Evolutionary conservation across 2,888 invertebrate genomes (phyloP).

Genomic region (Ophion costatus): DNA sequence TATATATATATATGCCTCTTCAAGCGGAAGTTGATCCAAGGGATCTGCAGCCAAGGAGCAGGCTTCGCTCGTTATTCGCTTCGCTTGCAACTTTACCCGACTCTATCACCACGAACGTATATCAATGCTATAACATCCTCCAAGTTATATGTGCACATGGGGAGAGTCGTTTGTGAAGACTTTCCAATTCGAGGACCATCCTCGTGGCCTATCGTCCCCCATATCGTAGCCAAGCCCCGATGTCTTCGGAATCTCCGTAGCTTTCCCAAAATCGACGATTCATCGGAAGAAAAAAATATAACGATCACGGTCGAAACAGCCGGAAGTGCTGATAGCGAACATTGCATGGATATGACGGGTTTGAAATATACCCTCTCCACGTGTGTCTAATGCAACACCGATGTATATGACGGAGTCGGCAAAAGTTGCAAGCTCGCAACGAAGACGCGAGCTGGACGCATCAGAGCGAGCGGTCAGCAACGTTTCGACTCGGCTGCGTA

Average conservation of each 20-base stretch:
- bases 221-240: too few species aligned
- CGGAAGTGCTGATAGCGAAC: too few species aligned
- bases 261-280: too few species aligned
- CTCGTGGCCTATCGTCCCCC: background rate
- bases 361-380: too few species aligned
- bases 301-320: background rate
- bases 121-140: too few species aligned
- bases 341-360: too few species aligned
- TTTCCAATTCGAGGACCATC: background rate
- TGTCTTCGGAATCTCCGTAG: too few species aligned
- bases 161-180: background rate
- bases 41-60: constrained; percentile 62
- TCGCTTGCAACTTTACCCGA: background rate
- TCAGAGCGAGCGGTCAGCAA: constrained; percentile 80
- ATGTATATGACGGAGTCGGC: constrained; percentile 32
- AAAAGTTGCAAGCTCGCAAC: constrained; percentile 32
- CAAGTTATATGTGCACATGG: background rate
- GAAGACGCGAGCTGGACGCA: constrained; percentile 27
- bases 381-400: too few species aligned
- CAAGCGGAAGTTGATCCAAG: constrained; percentile 61
- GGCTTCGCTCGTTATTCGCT: background rate
- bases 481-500: constrained; percentile 82
- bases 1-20: constrained; percentile 56
- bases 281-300: too few species aligned
- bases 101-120: background rate